Conservation (phyloP, 64 coral and sea anemone genomes). For the Montipora efflorescens region DNA sequence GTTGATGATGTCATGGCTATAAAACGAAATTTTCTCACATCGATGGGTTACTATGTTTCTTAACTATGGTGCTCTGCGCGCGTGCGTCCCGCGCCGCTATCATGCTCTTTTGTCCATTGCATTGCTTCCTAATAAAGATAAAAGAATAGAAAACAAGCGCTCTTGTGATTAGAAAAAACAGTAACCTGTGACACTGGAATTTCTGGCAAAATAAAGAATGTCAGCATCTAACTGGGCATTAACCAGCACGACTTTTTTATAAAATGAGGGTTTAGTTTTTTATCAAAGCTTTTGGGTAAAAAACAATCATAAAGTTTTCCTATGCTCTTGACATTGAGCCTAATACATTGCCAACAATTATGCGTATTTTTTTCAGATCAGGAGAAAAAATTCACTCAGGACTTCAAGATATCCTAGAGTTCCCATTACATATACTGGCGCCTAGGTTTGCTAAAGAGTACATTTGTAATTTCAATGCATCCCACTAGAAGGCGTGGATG, state of each 20-base stretch:
- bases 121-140: background rate
- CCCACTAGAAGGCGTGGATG: background rate
- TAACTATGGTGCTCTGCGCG: too few relatives aligned
- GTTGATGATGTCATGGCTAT: too few relatives aligned
- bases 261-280: background rate
- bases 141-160: background rate
- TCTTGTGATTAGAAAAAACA: background rate
- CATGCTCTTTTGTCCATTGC: background rate
- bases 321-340: background rate
- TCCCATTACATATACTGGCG: slow-evolving; percentile 18
- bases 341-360: background rate
- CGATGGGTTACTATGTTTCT: too few relatives aligned
- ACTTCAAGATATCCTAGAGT: slow-evolving; percentile 1
- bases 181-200: background rate
- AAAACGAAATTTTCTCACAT: too few relatives aligned
- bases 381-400: background rate
- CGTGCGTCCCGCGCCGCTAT: background rate
- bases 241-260: background rate
- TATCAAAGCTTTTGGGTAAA: background rate
- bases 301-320: background rate
- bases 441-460: background rate
- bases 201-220: background rate
- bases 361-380: background rate
- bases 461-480: slow-evolving; percentile 9
- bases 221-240: background rate